phyloP scores from a whole-genome alignment of 2,888 invertebrate species.

The Drosophila affinis region DNA sequence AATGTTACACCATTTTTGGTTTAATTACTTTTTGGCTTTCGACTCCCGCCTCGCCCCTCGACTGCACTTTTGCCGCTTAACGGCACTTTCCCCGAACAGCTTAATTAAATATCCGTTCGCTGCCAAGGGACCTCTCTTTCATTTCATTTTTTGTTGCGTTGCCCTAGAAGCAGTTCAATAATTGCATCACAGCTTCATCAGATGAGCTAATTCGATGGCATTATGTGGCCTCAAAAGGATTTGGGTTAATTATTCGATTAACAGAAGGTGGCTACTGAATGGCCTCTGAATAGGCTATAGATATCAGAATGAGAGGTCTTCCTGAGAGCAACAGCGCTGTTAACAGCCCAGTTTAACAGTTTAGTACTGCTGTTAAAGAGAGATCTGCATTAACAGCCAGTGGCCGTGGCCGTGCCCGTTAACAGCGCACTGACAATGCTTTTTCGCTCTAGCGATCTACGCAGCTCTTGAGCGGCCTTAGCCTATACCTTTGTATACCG shows the following conservation, averaged over 20 bases:
- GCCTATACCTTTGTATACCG: no score
- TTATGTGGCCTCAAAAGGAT: constrained; percentile 19
- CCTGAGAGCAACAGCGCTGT: no score
- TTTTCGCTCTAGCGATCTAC: no score
- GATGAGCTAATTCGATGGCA: constrained; percentile 36
- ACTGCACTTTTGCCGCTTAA: constrained; percentile 13
- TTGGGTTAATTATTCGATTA: constrained; percentile 8
- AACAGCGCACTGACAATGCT: no score
- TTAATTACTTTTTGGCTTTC: constrained; percentile 70
- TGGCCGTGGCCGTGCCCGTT: no score
- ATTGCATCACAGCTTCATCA: constrained; percentile 24
- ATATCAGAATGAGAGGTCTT: no score
- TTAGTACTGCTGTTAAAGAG: no score
- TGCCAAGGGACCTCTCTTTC: background rate
- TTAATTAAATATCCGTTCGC: constrained; percentile 51
- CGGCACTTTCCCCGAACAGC: constrained; percentile 37
- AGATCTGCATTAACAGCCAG: no score
- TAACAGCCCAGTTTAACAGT: no score
- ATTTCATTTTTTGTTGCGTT: background rate
- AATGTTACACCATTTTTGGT: constrained; percentile 72
- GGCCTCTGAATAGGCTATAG: constrained; percentile 4
- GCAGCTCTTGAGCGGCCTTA: no score
- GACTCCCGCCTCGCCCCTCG: constrained; percentile 23
- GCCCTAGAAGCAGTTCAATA: constrained; percentile 37
- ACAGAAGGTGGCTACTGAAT: background rate